Evolutionary conservation across 2,797 vertebrate species (phyloP).

Genomic region (Danio aesculapii): DNA sequence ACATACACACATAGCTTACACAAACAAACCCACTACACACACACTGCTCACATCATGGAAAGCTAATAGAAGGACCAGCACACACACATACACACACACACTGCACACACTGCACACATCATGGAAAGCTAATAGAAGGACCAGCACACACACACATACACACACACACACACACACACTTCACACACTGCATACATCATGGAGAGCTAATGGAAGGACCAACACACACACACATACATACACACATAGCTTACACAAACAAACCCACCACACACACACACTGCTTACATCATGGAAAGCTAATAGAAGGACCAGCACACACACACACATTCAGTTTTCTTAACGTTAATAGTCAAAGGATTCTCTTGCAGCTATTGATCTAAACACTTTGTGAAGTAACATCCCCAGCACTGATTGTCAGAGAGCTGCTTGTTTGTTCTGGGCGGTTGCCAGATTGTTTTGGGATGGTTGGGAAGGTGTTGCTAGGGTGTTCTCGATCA

Average conservation of each 20-base stretch:
- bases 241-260: conserved; percentile 22
- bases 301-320: background rate
- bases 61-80: background rate
- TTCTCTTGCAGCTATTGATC: too few relatives aligned
- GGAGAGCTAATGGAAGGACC: background rate
- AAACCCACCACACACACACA: background rate
- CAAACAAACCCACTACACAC: too few relatives aligned
- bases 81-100: conserved; percentile 10
- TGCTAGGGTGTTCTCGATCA: too few relatives aligned
- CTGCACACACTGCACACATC: background rate
- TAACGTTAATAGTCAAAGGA: too few relatives aligned
- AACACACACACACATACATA: conserved; percentile 17
- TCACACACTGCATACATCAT: background rate
- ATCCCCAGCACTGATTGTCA: too few relatives aligned
- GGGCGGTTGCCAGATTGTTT: too few relatives aligned
- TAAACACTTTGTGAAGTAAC: too few relatives aligned
- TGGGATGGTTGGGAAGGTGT: too few relatives aligned
- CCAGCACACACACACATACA: background rate
- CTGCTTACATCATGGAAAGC: background rate
- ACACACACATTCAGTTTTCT: background rate
- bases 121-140: background rate
- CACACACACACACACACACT: too few relatives aligned
- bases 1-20: too few relatives aligned
- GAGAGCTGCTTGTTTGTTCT: too few relatives aligned
- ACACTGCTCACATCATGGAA: background rate